phyloP scores from a whole-genome alignment of 2,113 vertebrate species.

The Ailurus styani region DNA sequence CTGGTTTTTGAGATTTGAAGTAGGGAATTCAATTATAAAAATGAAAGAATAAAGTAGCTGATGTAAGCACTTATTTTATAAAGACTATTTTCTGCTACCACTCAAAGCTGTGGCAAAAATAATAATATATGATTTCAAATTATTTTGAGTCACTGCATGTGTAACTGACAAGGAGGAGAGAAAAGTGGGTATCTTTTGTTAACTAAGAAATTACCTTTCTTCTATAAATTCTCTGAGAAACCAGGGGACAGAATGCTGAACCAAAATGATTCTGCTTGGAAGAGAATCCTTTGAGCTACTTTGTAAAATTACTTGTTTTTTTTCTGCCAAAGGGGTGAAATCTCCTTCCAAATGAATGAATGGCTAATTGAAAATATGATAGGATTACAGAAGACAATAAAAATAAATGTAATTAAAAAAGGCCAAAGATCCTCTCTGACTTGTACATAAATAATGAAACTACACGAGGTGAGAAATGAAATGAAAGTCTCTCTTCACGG shows the following conservation, averaged over 20 bases:
- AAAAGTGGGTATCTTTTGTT: constrained; percentile 74
- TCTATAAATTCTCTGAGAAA: constrained; percentile 65
- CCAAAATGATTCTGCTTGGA: constrained; percentile 60
- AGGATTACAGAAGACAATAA: constrained; percentile 55
- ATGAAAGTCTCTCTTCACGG: not conserved
- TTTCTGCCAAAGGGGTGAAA: constrained; percentile 8
- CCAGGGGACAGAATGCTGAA: constrained; percentile 52
- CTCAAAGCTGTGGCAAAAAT: constrained; percentile 70
- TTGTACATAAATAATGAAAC: constrained; percentile 67
- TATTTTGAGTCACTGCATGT: constrained; percentile 58
- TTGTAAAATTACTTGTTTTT: constrained; percentile 59
- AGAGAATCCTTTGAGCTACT: constrained; percentile 74
- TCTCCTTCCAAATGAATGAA: constrained; percentile 49
- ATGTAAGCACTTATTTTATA: constrained; percentile 68
- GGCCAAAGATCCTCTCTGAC: constrained; percentile 57
- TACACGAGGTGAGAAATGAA: constrained; percentile 45
- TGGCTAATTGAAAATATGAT: constrained; percentile 64
- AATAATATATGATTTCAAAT: constrained; percentile 79
- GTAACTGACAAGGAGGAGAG: constrained; percentile 35
- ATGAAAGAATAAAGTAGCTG: constrained; percentile 72
- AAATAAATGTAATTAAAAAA: constrained; percentile 70
- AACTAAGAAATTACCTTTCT: constrained; percentile 67
- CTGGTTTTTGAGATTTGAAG: constrained; percentile 47
- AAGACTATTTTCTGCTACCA: constrained; percentile 67
- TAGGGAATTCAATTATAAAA: constrained; percentile 69